Base-by-base conservation (phyloP, 2,797 vertebrate genomes). In the Selene dorsalis region DNA sequence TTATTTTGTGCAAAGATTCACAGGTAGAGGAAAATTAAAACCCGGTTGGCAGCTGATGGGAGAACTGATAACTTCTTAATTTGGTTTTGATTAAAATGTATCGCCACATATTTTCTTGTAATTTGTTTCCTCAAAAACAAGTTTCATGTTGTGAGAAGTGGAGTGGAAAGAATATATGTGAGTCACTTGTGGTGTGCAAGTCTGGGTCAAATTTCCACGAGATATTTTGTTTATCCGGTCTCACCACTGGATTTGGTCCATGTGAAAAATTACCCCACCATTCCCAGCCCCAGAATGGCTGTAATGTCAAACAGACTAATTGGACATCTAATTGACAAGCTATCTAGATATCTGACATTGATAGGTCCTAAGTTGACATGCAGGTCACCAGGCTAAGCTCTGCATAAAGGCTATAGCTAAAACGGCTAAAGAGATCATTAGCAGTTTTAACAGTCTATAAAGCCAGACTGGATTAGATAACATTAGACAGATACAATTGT, bases 381-480 rank as follows among this genome's bases (percentile, higher is more conserved):
- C 61, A 56, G 75, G 76, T 63, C 77, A 77, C 17, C 4, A 80
- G 79, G 78, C 65, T 80, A 82, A 89, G 83, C 81, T 69, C 58
- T 48, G 69, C 65, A 69, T 70, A 59, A 77, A 82, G 28, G 50
- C 72, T 75, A 80, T 77, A 77, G 64, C 58, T 65, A 38, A 39
- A 69, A 85, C 70, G 64, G 69, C 69, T 87, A 82, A 86, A 83
- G 69, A 88, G 69, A 83, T 84, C 74, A 89, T 91, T 85, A 88
- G 70, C 59, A 66, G 48, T 58, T 88, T 87, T 73, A 84, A 82
- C 55, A 77, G 69, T 55, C 71, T 69, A 76, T 80, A 79, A 83
- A 80, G 56, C 58, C 58, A 20, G 20, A 30, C 10, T 0, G 38
- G 63, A 79, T 85, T 76, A 77, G 67, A 83, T 75, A 65, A 83